Evolutionary conservation across 2,113 vertebrate species (phyloP).

Genomic region (Dromaius novaehollandiae): DNA sequence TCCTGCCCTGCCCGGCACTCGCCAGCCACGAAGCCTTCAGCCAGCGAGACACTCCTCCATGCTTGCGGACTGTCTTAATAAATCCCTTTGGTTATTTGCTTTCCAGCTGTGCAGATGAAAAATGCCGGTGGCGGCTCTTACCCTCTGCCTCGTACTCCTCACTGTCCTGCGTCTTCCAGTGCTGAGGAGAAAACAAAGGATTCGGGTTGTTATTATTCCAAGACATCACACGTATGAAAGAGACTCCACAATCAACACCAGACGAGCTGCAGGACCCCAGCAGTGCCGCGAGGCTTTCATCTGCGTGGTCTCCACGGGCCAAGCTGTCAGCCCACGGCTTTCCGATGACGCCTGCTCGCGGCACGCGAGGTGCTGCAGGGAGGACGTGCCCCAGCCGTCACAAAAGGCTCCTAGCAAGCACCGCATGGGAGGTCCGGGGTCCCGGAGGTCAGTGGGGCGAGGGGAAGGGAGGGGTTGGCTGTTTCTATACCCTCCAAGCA

Average conservation of each 20-base stretch:
- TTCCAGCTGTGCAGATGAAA: neutral
- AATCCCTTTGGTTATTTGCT: neutral
- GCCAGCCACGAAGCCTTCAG: no score
- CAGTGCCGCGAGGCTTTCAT: neutral
- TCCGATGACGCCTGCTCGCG: neutral
- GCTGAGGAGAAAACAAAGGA: conserved; percentile 73
- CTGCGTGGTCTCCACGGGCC: neutral
- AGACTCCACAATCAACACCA: neutral
- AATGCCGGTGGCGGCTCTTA: conserved; percentile 52
- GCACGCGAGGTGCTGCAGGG: fast-evolving
- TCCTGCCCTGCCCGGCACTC: no score
- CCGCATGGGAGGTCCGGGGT: neutral
- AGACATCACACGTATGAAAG: neutral
- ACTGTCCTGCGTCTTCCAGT: conserved; percentile 81
- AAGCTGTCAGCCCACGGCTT: neutral
- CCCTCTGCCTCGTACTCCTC: conserved; percentile 97
- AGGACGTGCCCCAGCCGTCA: neutral
- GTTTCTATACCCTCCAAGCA: neutral
- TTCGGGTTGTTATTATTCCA: neutral
- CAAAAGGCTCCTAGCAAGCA: fast-evolving
- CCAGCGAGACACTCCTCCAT: no score
- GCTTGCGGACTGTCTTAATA: no score
- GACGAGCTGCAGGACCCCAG: neutral
- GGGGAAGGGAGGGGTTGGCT: neutral
- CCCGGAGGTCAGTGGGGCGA: neutral